These are phyloP conservation scores for Agrypnia vestita DNA, from an alignment of 1,140 invertebrate species.

Conservation along the genomic window DNA sequence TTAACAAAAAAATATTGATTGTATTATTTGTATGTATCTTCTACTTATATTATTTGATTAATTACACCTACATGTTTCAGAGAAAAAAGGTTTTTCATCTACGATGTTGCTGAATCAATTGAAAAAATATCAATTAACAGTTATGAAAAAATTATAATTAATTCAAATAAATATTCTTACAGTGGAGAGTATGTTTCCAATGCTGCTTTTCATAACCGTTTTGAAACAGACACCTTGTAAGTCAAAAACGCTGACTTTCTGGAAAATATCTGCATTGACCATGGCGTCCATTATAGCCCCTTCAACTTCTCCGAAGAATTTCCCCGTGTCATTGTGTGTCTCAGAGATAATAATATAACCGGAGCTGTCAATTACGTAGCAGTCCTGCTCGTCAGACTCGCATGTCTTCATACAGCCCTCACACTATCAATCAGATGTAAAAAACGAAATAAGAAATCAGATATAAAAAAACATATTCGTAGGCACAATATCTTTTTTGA, in stretches of 20 bases:
- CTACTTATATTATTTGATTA: too few relatives aligned
- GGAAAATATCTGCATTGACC: constrained; percentile 82
- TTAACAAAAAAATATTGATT: too few relatives aligned
- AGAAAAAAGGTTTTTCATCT: too few relatives aligned
- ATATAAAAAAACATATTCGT: too few relatives aligned
- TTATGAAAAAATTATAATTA: too few relatives aligned
- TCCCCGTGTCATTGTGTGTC: constrained; percentile 79
- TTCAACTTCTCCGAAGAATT: constrained; percentile 90
- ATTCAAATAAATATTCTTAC: constrained; percentile 60
- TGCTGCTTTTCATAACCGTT: constrained; percentile 63
- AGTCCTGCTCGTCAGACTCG: constrained; percentile 77
- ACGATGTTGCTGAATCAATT: too few relatives aligned
- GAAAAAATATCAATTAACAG: too few relatives aligned
- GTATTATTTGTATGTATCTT: too few relatives aligned
- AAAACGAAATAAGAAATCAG: too few relatives aligned
- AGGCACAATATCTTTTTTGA: too few relatives aligned
- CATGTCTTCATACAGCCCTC: constrained; percentile 73
- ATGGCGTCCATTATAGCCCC: constrained; percentile 86
- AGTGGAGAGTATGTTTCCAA: constrained; percentile 65
- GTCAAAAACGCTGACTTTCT: constrained; percentile 86
- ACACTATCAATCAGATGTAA: constrained; percentile 69
- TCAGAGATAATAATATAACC: constrained; percentile 90
- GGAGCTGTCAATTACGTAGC: constrained; percentile 91
- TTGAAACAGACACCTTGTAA: constrained; percentile 87
- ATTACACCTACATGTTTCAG: too few relatives aligned